Evolutionary conservation across 2,113 vertebrate genomes (phyloP).

Genomic region (Hoplias malabaricus): DNA sequence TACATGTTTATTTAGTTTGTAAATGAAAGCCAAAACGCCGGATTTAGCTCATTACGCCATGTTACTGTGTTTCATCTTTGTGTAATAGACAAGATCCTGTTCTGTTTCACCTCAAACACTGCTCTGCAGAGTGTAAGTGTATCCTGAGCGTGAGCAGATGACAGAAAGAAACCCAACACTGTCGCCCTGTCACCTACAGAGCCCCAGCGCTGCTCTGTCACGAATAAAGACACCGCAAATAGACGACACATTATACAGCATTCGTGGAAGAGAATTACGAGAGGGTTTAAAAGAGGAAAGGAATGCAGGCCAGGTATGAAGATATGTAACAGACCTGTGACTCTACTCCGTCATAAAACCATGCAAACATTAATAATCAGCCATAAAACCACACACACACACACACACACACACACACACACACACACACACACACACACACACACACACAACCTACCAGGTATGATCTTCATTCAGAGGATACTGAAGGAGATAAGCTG

Average conservation of each 20-base stretch:
- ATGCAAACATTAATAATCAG: too few relatives aligned
- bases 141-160: background rate
- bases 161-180: background rate
- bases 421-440: background rate
- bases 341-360: slow-evolving; percentile 14
- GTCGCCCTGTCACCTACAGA: slow-evolving; percentile 3
- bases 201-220: background rate
- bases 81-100: background rate
- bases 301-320: slow-evolving; percentile 30
- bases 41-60: background rate
- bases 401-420: slow-evolving; percentile 10
- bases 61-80: background rate
- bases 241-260: slow-evolving; percentile 47
- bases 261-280: slow-evolving; percentile 5
- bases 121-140: background rate
- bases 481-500: background rate
- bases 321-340: slow-evolving; percentile 3
- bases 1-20: too few relatives aligned
- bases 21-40: background rate
- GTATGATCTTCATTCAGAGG: slow-evolving; percentile 7
- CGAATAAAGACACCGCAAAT: slow-evolving; percentile 49
- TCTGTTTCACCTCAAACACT: slow-evolving; percentile 3
- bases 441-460: slow-evolving; percentile 10
- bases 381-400: background rate
- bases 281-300: slow-evolving; percentile 39